Conservation (phyloP, 2,797 vertebrate genomes). For the Channa striata region DNA sequence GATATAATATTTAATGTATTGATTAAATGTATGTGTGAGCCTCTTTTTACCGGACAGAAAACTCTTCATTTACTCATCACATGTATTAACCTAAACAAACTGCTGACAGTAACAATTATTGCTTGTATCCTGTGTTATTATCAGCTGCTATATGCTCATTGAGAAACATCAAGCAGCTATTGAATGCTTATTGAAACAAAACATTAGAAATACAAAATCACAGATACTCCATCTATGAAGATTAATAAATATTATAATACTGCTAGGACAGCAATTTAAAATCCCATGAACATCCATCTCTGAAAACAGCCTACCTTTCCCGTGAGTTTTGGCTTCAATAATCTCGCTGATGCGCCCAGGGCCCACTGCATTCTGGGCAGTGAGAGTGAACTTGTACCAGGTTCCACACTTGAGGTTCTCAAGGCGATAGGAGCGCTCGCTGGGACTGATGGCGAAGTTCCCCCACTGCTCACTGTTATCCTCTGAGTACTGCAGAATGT, state of each 20-base stretch:
- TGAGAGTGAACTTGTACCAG: slow-evolving; percentile 99
- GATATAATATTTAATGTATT: too few species aligned
- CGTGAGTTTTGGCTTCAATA: slow-evolving; percentile 97
- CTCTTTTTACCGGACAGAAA: too few species aligned
- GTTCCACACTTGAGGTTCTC: slow-evolving; percentile 97
- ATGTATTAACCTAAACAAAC: too few species aligned
- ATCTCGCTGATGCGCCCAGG: slow-evolving; percentile 98
- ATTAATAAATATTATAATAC: background rate
- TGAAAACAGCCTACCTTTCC: slow-evolving; percentile 87
- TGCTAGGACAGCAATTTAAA: background rate
- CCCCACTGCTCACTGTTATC: slow-evolving; percentile 99
- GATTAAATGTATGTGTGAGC: too few species aligned
- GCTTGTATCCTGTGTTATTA: too few species aligned
- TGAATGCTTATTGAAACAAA: too few species aligned
- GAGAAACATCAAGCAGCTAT: too few species aligned
- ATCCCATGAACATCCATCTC: background rate
- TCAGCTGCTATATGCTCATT: too few species aligned
- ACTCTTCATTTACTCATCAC: too few species aligned
- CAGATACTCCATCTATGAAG: background rate
- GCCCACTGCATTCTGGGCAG: slow-evolving; percentile 96
- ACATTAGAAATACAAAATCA: background rate
- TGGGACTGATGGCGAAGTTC: slow-evolving; percentile 96
- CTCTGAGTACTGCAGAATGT: slow-evolving; percentile 98
- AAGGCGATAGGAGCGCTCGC: slow-evolving; percentile 93
- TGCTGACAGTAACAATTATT: too few species aligned